phyloP scores from a whole-genome alignment of 2,888 invertebrate species.

The Euplexia lucipara region DNA sequence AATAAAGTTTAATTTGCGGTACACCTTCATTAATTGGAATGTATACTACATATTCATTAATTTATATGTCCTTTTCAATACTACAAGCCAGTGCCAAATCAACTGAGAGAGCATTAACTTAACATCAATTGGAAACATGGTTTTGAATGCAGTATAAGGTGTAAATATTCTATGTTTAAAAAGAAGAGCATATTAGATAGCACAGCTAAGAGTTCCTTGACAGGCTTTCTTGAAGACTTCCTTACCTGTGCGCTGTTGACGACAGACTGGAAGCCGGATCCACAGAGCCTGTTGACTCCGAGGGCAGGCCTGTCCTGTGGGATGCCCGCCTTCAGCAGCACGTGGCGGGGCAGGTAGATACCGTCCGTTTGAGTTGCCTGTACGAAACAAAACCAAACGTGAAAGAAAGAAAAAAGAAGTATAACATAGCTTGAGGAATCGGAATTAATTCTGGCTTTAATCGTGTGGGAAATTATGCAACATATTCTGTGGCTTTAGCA shows the following conservation, averaged over 20 bases:
- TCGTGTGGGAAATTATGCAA: too few relatives aligned
- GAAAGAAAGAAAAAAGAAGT: not conserved
- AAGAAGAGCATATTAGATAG: not conserved
- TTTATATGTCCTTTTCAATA: too few relatives aligned
- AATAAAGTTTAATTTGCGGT: too few relatives aligned
- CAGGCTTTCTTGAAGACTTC: not conserved
- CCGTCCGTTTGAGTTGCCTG: conserved; percentile 96
- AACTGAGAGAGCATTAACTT: too few relatives aligned
- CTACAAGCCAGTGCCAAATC: too few relatives aligned
- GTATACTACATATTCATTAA: too few relatives aligned
- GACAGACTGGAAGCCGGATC: conserved; percentile 99
- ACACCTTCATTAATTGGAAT: too few relatives aligned
- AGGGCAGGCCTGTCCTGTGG: conserved; percentile 96
- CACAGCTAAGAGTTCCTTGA: not conserved
- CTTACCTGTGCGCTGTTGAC: conserved; percentile 96
- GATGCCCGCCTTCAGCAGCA: conserved; percentile 96
- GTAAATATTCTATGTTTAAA: not conserved
- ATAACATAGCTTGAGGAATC: too few relatives aligned
- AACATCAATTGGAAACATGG: too few relatives aligned
- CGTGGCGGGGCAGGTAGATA: conserved; percentile 96
- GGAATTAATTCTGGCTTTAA: too few relatives aligned
- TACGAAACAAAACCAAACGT: conserved; percentile 35
- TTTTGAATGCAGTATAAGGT: not conserved
- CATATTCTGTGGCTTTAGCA: too few relatives aligned
- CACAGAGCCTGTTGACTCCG: conserved; percentile 98